Evolutionary conservation across 2,113 vertebrate genomes (phyloP).

Genomic region (Erythrocercus mccallii): DNA sequence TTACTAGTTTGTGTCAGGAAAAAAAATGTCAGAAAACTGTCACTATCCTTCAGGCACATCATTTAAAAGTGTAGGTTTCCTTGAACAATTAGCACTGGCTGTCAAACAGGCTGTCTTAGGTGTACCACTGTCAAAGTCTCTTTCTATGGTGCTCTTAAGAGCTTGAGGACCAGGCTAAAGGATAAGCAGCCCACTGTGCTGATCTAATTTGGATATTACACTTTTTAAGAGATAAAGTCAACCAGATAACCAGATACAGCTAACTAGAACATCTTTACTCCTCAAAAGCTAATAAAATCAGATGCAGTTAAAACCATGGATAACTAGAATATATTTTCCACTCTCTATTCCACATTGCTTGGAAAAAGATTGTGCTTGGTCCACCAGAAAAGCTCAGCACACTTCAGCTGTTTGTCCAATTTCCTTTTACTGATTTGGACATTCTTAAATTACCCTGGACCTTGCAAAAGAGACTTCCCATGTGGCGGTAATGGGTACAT

Average conservation of each 20-base stretch:
- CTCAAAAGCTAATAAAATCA: not conserved
- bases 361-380: not conserved
- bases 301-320: not conserved
- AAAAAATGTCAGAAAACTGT: not conserved
- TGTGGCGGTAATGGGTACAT: not conserved
- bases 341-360: not conserved
- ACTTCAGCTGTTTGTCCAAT: not conserved
- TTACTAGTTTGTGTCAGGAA: not conserved
- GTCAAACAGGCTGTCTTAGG: not conserved
- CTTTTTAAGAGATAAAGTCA: not conserved
- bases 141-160: not conserved
- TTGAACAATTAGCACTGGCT: not conserved
- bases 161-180: not conserved
- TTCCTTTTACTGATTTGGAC: not conserved
- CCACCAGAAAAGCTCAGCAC: not conserved
- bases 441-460: not conserved
- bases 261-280: not conserved
- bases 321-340: not conserved
- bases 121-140: not conserved
- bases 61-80: not conserved
- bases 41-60: not conserved
- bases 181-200: not conserved
- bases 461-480: not conserved
- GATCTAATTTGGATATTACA: not conserved
- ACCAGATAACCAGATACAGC: not conserved